Conservation (phyloP, 1,140 invertebrate genomes). For the Polypedilum vanderplanki region DNA sequence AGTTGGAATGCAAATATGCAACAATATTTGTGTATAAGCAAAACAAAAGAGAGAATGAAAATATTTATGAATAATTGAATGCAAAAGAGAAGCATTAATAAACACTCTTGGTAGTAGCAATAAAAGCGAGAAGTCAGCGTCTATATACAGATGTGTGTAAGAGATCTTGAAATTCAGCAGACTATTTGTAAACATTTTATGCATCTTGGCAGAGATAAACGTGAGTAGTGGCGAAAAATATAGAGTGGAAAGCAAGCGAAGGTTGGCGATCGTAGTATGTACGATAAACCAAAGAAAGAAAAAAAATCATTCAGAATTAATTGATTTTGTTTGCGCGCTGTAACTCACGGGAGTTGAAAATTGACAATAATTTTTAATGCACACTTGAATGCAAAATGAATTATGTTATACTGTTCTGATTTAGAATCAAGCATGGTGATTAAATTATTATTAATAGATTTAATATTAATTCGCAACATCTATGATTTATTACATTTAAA, state of each 20-base stretch:
- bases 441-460: constrained; percentile 28
- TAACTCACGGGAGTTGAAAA: not conserved
- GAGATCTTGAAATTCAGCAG: not conserved
- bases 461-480: not conserved
- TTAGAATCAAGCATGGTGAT: not conserved
- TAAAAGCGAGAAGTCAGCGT: too few relatives aligned
- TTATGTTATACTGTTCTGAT: not conserved
- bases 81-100: not conserved
- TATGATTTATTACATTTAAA: not conserved
- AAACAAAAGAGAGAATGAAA: not conserved
- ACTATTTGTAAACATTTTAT: constrained; percentile 20
- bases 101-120: constrained; percentile 7
- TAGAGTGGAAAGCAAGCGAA: not conserved
- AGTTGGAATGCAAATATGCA: not conserved
- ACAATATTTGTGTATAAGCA: not conserved
- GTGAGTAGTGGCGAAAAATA: not conserved
- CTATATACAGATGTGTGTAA: too few relatives aligned
- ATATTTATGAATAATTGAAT: constrained; percentile 20
- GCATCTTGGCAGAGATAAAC: constrained; percentile 14
- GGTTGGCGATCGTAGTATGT: not conserved
- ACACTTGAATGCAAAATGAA: not conserved
- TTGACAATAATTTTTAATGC: constrained; percentile 19
- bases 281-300: not conserved
- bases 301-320: not conserved
- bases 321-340: not conserved